Evolutionary conservation across 2,113 vertebrate species (phyloP), one percentile per base, ranked within the genome.

Genomic region (Corythaixoides concolor): DNA sequence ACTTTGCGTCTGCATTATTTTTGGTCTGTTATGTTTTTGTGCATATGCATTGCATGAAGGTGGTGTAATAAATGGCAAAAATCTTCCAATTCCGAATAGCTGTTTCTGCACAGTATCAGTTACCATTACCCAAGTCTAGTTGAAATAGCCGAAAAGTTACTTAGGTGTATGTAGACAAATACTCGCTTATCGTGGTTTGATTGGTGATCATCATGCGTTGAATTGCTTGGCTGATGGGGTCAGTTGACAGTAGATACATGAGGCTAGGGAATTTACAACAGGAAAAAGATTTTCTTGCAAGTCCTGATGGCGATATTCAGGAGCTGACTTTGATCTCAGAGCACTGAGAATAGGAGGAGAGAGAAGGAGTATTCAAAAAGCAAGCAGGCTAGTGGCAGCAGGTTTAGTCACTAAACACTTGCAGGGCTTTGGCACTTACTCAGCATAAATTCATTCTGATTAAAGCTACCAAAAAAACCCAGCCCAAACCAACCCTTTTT

Each of bases 311-410:
- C 30, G 37, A 1, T 70, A 15, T 59, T 68, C n/a, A 33, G 72
- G 39, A 66, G 9, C 18, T 64, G 56, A 11, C 18, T 86, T 72
- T 30, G 30, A 15, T 68, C 11, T 20, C 45, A 17, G 45, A 53
- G 24, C 0, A 0, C 20, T 81, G 50, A 58, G 23, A 88, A 27
- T 4, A 80, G 39, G 21, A 53, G 4, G 12, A 35, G 18, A 59
- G 47, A 50, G 37, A 22, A 84, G 63, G 33, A 58, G 18, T 64
- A 24, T 45, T 79, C 7, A 41, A 85, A 39, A 90, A 75, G 45
- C 35, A 28, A 30, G 66, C 9, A 28, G 49, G 35, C 11, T 60
- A 6, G 45, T 23, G 56, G 32, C 27, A 70, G 35, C 35, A 79
- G 24, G 19, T 45, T 90, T 86, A 93, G 55, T 77, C 14, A 37